A percentile compares a stretch with the other conserved stretches of the same genome.
phyloP scores from a whole-genome alignment of 2,797 vertebrate genomes.

The Neopelma chrysocephalum region DNA sequence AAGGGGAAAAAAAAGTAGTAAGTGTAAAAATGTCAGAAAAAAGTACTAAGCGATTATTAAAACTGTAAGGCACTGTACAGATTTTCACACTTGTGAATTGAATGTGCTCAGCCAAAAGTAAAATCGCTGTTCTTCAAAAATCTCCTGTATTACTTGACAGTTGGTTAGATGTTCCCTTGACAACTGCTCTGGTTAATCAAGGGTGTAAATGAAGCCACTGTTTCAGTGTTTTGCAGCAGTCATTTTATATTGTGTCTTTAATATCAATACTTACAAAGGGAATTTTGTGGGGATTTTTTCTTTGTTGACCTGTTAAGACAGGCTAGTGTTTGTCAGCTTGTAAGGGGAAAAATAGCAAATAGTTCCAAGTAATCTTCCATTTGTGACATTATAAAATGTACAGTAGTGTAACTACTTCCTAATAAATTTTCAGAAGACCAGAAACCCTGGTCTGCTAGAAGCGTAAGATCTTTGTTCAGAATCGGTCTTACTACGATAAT shows the following conservation, averaged over 20 bases:
- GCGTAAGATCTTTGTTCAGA: not conserved
- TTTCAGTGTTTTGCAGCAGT: slow-evolving; percentile 29
- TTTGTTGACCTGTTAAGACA: not conserved
- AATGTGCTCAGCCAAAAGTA: slow-evolving; percentile 51
- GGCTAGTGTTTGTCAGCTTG: not conserved
- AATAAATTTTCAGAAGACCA: not conserved
- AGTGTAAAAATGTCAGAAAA: not conserved
- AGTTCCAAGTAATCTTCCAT: not conserved
- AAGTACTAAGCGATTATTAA: not conserved
- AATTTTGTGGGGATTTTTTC: not conserved
- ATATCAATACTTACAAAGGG: slow-evolving; percentile 38
- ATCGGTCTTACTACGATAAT: not conserved
- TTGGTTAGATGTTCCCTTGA: slow-evolving; percentile 69
- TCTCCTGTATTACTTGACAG: slow-evolving; percentile 46
- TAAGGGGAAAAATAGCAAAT: not conserved
- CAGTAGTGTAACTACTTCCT: not conserved
- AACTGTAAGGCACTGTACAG: not conserved
- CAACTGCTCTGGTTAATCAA: slow-evolving; percentile 71
- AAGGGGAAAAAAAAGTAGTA: not conserved
- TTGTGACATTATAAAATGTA: not conserved
- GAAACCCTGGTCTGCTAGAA: not conserved
- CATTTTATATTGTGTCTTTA: slow-evolving; percentile 16
- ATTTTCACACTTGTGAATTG: slow-evolving; percentile 26
- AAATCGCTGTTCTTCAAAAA: slow-evolving; percentile 60
- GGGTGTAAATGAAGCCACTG: slow-evolving; percentile 51